Evolutionary conservation across 2,888 invertebrate genomes (phyloP).

Genomic region (Polietes domitor): DNA sequence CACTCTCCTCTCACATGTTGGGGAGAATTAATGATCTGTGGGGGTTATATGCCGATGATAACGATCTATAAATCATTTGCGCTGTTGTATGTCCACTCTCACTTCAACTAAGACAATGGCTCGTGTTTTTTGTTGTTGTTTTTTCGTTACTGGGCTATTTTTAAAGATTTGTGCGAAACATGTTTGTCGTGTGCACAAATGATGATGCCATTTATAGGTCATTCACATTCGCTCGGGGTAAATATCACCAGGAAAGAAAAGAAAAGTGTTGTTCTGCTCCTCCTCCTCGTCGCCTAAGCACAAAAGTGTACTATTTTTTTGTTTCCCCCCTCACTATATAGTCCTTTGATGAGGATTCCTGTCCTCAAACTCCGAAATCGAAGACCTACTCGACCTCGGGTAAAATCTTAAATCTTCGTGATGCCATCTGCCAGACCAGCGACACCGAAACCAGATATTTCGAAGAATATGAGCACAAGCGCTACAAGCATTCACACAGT

Average conservation of each 20-base stretch:
- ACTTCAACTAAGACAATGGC: not conserved
- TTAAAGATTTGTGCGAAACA: slow-evolving; percentile 30
- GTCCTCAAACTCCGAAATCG: slow-evolving; percentile 65
- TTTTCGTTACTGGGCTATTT: slow-evolving; percentile 6
- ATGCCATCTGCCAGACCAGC: slow-evolving; percentile 80
- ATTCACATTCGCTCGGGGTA: not conserved
- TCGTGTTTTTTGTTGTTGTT: not conserved
- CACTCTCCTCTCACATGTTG: not conserved
- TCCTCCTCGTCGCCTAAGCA: not conserved
- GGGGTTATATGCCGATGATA: slow-evolving; percentile 1
- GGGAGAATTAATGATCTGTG: not conserved
- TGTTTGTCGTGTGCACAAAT: not conserved
- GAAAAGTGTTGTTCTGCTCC: not conserved
- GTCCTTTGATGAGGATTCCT: slow-evolving; percentile 64
- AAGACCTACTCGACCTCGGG: slow-evolving; percentile 70
- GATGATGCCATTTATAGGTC: slow-evolving; percentile 39
- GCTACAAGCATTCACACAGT: slow-evolving; percentile 69
- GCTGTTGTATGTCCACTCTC: not conserved
- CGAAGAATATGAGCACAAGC: slow-evolving; percentile 66
- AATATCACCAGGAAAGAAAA: not conserved
- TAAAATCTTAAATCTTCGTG: slow-evolving; percentile 76
- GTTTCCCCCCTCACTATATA: no score
- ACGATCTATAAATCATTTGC: slow-evolving; percentile 18
- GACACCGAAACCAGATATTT: slow-evolving; percentile 76
- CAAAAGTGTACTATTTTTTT: not conserved